These are phyloP conservation scores for Scotopteryx bipunctaria DNA, from an alignment of 2,888 invertebrate species.

Conservation along the genomic window DNA sequence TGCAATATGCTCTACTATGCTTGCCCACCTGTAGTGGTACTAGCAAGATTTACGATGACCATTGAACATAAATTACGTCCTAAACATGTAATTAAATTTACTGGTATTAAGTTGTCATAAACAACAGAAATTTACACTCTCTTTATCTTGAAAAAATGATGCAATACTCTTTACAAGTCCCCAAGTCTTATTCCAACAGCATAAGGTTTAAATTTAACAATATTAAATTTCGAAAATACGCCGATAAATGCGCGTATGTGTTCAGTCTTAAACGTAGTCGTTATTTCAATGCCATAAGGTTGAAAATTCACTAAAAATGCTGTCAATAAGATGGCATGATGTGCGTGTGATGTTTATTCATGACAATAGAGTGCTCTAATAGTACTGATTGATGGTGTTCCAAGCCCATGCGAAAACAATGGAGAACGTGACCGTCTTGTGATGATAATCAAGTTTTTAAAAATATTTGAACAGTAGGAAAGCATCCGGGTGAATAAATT, in stretches of 20 bases:
- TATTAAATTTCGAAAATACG: too few relatives aligned
- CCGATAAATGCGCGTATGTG: neutral
- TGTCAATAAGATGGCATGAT: neutral
- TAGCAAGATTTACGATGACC: constrained; percentile 8
- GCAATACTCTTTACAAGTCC: constrained; percentile 3
- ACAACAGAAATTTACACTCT: constrained; percentile 24
- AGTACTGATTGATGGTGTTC: constrained; percentile 22
- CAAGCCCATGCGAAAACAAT: constrained; percentile 20
- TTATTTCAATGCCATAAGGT: constrained; percentile 4
- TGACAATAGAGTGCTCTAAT: constrained; percentile 19
- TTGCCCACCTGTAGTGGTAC: neutral
- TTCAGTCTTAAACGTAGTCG: neutral
- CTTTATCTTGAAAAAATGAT: constrained; percentile 18
- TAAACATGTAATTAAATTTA: constrained; percentile 15
- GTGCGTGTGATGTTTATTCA: constrained; percentile 20
- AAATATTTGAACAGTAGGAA: constrained; percentile 8
- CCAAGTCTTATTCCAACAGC: neutral
- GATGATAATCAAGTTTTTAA: constrained; percentile 5
- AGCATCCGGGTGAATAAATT: constrained; percentile 15
- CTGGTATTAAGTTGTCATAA: constrained; percentile 15
- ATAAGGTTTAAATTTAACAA: constrained; percentile 1
- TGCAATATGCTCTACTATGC: too few relatives aligned
- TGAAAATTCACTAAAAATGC: neutral
- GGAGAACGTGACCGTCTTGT: constrained; percentile 10
- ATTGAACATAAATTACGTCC: constrained; percentile 7